These are phyloP conservation scores for Petromus typicus DNA, from an alignment of 2,113 vertebrate genomes.

Conservation along the genomic window DNA sequence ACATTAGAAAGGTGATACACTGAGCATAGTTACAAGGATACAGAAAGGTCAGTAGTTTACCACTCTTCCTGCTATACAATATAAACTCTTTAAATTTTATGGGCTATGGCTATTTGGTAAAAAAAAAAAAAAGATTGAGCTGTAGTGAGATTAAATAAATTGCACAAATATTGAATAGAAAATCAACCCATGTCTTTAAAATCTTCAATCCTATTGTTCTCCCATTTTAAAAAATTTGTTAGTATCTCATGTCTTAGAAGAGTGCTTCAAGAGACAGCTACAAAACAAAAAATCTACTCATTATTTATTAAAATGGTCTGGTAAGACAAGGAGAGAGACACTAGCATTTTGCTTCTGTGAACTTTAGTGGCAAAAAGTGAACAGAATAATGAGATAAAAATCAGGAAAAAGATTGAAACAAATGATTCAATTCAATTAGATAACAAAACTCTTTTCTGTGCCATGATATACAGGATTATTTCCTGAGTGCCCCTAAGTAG, in stretches of 20 bases:
- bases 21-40: neutral
- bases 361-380: neutral
- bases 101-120: conserved; percentile 1
- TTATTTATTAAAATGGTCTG: conserved; percentile 63
- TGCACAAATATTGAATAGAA: neutral
- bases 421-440: conserved; percentile 47
- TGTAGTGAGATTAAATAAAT: conserved; percentile 31
- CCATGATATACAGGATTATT: neutral
- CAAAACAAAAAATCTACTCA: conserved; percentile 44
- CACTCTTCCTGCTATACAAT: neutral
- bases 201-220: neutral
- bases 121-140: neutral
- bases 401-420: neutral
- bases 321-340: conserved; percentile 50
- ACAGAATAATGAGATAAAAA: conserved; percentile 44
- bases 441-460: conserved; percentile 1
- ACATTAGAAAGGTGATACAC: neutral
- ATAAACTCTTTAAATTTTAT: neutral
- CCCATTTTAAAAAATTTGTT: neutral
- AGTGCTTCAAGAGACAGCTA: neutral
- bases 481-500: neutral
- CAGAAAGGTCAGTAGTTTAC: neutral
- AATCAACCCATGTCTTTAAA: conserved; percentile 7
- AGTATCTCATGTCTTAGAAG: conserved; percentile 14
- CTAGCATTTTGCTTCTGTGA: conserved; percentile 45